A percentile compares a stretch with the other conserved stretches of the same genome.
These are phyloP conservation scores for Sinella curviseta DNA, from an alignment of 1,140 invertebrate genomes.

Conservation along the genomic window DNA sequence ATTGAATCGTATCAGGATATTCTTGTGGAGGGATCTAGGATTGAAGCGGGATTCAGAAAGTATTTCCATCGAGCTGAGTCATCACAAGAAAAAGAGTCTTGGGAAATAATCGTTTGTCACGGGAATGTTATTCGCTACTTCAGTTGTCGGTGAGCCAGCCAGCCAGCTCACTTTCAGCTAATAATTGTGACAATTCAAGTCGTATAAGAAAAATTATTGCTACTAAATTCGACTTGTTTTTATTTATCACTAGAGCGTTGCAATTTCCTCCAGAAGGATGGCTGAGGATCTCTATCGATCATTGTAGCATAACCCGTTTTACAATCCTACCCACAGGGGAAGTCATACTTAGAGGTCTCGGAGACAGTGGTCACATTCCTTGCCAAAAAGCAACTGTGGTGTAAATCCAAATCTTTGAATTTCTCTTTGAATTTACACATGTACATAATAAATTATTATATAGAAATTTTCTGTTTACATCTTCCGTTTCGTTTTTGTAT, in stretches of 20 bases:
- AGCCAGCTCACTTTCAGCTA: not conserved
- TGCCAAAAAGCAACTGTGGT: constrained; percentile 57
- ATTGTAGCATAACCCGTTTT: constrained; percentile 92
- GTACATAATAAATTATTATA: too few species aligned
- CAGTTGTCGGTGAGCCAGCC: constrained; percentile 81
- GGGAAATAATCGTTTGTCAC: constrained; percentile 94
- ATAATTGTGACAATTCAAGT: not conserved
- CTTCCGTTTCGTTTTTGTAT: too few species aligned
- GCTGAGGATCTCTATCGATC: constrained; percentile 85
- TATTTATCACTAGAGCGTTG: constrained; percentile 75
- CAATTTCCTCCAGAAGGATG: constrained; percentile 96
- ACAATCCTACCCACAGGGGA: constrained; percentile 80
- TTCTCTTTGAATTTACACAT: too few species aligned
- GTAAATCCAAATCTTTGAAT: not conserved
- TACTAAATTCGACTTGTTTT: too few species aligned
- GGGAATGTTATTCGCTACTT: constrained; percentile 98
- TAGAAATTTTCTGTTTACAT: too few species aligned
- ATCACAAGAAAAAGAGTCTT: constrained; percentile 77
- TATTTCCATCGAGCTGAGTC: constrained; percentile 88
- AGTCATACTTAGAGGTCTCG: constrained; percentile 75
- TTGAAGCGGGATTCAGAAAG: constrained; percentile 92
- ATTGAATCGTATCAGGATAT: constrained; percentile 69
- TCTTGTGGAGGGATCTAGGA: constrained; percentile 87
- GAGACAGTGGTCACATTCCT: constrained; percentile 89
- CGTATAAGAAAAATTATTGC: too few species aligned